Percentiles rank a stretch among this genome's conserved stretches.
Conservation (phyloP, 2,113 vertebrate genomes). For the Aythya baeri region DNA sequence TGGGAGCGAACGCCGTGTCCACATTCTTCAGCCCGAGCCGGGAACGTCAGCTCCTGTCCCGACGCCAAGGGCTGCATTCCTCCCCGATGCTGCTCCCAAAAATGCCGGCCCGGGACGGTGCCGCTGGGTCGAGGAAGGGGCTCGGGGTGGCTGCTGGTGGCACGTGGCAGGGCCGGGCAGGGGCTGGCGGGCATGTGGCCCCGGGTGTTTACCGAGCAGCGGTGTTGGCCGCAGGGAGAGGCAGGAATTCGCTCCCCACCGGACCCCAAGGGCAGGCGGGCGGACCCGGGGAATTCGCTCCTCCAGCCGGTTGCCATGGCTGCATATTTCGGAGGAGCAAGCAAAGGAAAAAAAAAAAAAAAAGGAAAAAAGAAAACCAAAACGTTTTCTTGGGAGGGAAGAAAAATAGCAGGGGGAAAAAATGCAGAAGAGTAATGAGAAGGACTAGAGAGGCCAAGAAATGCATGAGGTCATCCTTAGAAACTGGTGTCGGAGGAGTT, state of each 20-base stretch:
- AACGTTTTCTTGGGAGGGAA: constrained; percentile 37
- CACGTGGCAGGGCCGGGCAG: not conserved
- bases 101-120: not conserved
- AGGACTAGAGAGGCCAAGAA: not conserved
- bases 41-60: constrained; percentile 74
- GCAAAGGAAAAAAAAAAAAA: not conserved
- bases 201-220: constrained; percentile 32
- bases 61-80: constrained; percentile 76
- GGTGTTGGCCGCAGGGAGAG: constrained; percentile 24
- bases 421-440: constrained; percentile 47
- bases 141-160: not conserved
- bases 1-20: constrained; percentile 73
- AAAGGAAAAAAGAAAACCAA: not conserved
- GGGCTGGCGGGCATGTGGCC: not conserved
- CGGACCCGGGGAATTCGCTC: not conserved
- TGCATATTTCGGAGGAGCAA: constrained; percentile 24
- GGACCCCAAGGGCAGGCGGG: not conserved
- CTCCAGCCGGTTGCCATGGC: constrained; percentile 25
- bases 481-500: constrained; percentile 50
- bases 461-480: constrained; percentile 54
- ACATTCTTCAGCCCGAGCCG: constrained; percentile 71
- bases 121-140: rapidly evolving
- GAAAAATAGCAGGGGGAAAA: constrained; percentile 27
- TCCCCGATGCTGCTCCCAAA: constrained; percentile 36
- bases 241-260: constrained; percentile 31